These are phyloP conservation scores for Arctopsyche grandis DNA, from an alignment of 1,140 invertebrate genomes.

Conservation along the genomic window DNA sequence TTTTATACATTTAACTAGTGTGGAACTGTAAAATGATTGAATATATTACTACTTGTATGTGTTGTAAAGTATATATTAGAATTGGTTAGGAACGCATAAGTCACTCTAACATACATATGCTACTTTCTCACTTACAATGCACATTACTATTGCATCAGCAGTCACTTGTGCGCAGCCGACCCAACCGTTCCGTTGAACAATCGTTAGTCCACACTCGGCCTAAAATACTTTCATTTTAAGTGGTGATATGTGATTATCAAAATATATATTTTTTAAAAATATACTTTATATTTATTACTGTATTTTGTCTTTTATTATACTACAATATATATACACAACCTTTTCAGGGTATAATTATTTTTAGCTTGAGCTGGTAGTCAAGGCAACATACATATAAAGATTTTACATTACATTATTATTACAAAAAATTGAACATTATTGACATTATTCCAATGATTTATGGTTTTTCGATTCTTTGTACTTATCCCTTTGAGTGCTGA, in stretches of 20 bases:
- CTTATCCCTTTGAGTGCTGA: too few relatives aligned
- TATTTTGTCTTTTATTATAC: slow-evolving; percentile 3
- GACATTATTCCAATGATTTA: too few relatives aligned
- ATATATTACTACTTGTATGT: too few relatives aligned
- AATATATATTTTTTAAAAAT: slow-evolving; percentile 44
- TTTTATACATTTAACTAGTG: slow-evolving; percentile 27
- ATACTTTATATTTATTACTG: slow-evolving; percentile 33
- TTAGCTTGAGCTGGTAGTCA: too few relatives aligned
- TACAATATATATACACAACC: too few relatives aligned
- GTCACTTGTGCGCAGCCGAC: background rate
- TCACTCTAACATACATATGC: background rate
- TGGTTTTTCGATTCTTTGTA: too few relatives aligned
- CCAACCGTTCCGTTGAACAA: slow-evolving; percentile 6
- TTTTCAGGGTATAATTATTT: too few relatives aligned
- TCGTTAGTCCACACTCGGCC: slow-evolving; percentile 32
- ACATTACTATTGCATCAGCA: too few relatives aligned
- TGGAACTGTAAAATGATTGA: background rate
- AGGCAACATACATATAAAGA: too few relatives aligned
- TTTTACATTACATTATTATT: too few relatives aligned
- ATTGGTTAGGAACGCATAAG: background rate
- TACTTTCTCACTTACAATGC: background rate
- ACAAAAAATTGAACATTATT: too few relatives aligned
- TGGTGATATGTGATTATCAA: slow-evolving; percentile 42
- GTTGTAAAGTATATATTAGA: too few relatives aligned
- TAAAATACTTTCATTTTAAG: slow-evolving; percentile 38